Evolutionary conservation across 2,888 invertebrate genomes (phyloP).

Genomic region (Leptopilina myrica): DNA sequence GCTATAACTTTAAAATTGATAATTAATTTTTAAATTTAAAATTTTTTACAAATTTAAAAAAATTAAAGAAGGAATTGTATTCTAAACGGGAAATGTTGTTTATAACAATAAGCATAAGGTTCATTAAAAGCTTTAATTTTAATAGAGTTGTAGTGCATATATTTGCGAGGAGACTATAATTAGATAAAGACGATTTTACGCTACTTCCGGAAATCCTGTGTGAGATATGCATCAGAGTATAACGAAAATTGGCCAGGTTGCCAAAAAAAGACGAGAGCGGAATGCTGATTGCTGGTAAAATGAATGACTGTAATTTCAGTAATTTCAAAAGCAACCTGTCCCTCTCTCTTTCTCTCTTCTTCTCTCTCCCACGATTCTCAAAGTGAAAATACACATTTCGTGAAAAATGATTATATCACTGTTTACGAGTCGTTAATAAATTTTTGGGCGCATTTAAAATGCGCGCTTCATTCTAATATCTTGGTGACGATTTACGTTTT

Average conservation of each 20-base stretch:
- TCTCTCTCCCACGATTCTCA: not conserved
- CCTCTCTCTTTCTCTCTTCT: too few species aligned
- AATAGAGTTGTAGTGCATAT: too few species aligned
- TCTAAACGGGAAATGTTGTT: too few species aligned
- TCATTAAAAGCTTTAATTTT: not conserved
- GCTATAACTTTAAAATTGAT: too few species aligned
- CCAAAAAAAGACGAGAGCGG: constrained; percentile 6
- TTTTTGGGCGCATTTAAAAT: constrained; percentile 10
- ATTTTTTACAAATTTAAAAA: too few species aligned
- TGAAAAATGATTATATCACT: constrained; percentile 42
- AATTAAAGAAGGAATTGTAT: too few species aligned
- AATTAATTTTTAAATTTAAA: too few species aligned
- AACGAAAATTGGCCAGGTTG: constrained; percentile 15
- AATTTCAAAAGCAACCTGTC: constrained; percentile 1
- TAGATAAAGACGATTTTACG: constrained; percentile 7
- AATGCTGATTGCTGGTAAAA: constrained; percentile 6
- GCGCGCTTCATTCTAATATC: not conserved
- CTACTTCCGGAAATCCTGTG: not conserved
- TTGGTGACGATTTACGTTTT: not conserved
- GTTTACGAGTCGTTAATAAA: constrained; percentile 26
- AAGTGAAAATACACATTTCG: constrained; percentile 31
- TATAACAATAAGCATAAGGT: too few species aligned
- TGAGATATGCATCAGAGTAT: not conserved
- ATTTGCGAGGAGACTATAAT: too few species aligned
- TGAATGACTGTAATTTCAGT: constrained; percentile 18